Evolutionary conservation across 1,140 invertebrate genomes (phyloP).

Genomic region (Amyelois transitella): DNA sequence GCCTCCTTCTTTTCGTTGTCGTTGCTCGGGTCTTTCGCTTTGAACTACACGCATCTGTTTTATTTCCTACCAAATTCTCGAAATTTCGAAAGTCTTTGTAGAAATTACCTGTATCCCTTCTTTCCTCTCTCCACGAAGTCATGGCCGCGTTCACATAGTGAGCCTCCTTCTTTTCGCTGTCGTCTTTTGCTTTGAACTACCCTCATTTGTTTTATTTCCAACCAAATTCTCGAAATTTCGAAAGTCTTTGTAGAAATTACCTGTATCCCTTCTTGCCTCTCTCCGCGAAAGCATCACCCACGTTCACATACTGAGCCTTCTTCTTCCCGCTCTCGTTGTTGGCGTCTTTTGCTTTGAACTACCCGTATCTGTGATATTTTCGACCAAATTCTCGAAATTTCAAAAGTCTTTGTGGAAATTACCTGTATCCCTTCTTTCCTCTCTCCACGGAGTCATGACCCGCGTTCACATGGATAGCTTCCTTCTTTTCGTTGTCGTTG

Average conservation of each 20-base stretch:
- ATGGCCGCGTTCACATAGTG: slow-evolving; percentile 80
- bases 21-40: no score
- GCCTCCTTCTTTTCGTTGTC: no score
- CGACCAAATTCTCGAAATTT: slow-evolving; percentile 81
- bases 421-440: slow-evolving; percentile 79
- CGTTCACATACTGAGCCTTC: slow-evolving; percentile 83
- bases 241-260: slow-evolving; percentile 25
- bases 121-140: slow-evolving; percentile 79
- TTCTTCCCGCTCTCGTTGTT: slow-evolving; percentile 82
- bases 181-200: no score
- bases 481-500: slow-evolving; percentile 83
- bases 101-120: slow-evolving; percentile 74
- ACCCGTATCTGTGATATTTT: slow-evolving; percentile 82
- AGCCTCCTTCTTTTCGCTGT: no score
- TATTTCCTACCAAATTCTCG: no score
- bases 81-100: no score
- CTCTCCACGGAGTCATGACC: slow-evolving; percentile 78
- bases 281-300: slow-evolving; percentile 78
- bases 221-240: no score
- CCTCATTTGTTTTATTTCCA: no score
- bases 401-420: slow-evolving; percentile 77
- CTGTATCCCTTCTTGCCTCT: slow-evolving; percentile 79
- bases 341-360: slow-evolving; percentile 80
- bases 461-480: slow-evolving; percentile 81
- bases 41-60: no score